phyloP scores from a whole-genome alignment of 2,113 vertebrate genomes.

The Sapajus apella region DNA sequence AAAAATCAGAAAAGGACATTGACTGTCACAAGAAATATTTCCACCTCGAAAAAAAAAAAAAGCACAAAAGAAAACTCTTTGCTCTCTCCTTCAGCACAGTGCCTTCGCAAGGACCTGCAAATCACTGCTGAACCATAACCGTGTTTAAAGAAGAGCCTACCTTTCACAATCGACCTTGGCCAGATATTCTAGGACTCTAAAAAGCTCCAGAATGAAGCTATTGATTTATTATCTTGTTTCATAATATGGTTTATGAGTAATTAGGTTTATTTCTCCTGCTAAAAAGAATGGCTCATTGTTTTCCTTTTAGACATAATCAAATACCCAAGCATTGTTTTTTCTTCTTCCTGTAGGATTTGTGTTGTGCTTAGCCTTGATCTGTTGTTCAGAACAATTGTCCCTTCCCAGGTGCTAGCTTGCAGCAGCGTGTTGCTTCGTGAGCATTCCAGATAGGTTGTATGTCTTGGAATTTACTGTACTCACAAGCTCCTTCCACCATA shows the following conservation, averaged over 20 bases:
- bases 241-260: constrained; percentile 30
- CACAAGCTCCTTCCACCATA: neutral
- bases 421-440: neutral
- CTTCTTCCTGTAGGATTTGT: neutral
- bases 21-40: constrained; percentile 42
- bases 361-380: neutral
- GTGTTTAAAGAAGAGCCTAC: constrained; percentile 46
- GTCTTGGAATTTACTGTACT: neutral
- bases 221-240: constrained; percentile 12
- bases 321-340: neutral
- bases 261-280: constrained; percentile 27
- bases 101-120: constrained; percentile 79
- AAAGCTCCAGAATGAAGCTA: constrained; percentile 55
- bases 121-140: constrained; percentile 44
- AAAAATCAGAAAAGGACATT: neutral
- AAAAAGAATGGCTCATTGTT: constrained; percentile 4
- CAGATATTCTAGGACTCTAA: constrained; percentile 41
- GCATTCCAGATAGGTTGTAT: neutral
- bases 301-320: constrained; percentile 3
- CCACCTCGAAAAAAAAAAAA: constrained; percentile 35
- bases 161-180: constrained; percentile 22
- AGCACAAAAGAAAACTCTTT: constrained; percentile 50
- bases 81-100: constrained; percentile 70
- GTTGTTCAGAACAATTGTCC: neutral
- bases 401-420: constrained; percentile 10